phyloP scores from a whole-genome alignment of 2,113 vertebrate genomes.

The Sterrhoptilus dennistouni region DNA sequence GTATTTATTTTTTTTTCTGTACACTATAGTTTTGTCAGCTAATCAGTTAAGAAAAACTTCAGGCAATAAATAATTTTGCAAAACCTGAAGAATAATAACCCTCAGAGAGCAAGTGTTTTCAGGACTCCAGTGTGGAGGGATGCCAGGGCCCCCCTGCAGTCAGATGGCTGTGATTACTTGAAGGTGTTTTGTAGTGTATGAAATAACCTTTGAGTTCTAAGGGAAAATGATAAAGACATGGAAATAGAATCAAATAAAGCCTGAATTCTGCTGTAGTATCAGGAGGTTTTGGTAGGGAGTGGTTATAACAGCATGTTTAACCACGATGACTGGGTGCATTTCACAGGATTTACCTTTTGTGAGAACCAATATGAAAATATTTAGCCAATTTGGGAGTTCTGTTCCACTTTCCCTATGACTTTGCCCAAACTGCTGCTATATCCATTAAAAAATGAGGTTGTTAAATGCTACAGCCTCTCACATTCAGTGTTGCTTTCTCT shows the following conservation, averaged over 20 bases:
- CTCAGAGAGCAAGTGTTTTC: background rate
- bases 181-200: background rate
- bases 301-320: background rate
- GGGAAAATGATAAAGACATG: background rate
- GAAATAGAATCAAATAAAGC: background rate
- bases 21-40: background rate
- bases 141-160: background rate
- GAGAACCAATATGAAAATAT: background rate
- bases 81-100: background rate
- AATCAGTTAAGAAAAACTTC: background rate
- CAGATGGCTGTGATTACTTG: background rate
- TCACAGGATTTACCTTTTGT: background rate
- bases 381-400: background rate
- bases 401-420: background rate
- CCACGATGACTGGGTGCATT: background rate
- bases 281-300: background rate
- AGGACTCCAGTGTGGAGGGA: background rate
- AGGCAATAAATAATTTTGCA: background rate
- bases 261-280: background rate
- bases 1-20: background rate
- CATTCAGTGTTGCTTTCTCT: background rate
- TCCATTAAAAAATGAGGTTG: background rate
- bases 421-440: background rate
- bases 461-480: background rate
- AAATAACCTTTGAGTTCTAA: background rate